phyloP scores from a whole-genome alignment of 2,113 vertebrate genomes.

The Dasyurus viverrinus region DNA sequence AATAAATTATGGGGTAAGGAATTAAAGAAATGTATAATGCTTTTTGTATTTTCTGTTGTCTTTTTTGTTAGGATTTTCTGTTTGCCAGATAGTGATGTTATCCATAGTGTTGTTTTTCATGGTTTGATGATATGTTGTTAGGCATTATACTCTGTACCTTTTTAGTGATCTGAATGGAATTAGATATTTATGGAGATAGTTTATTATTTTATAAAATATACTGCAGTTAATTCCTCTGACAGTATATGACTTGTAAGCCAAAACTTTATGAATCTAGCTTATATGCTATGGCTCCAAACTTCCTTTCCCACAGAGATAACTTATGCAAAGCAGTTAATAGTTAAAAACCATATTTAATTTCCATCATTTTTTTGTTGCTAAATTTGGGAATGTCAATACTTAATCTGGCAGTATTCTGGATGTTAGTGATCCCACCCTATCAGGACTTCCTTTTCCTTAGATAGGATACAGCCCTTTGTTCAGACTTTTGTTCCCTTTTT shows the following conservation, averaged over 20 bases:
- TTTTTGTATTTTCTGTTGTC: neutral
- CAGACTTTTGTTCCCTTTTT: neutral
- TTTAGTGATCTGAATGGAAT: neutral
- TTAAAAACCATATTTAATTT: neutral
- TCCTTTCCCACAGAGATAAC: neutral
- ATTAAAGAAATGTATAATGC: neutral
- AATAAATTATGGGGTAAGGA: neutral
- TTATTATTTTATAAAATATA: neutral
- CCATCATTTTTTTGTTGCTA: neutral
- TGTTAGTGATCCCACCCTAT: neutral
- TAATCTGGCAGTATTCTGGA: neutral
- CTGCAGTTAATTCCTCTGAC: neutral
- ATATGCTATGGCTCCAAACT: neutral
- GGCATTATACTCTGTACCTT: neutral
- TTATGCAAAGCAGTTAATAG: neutral
- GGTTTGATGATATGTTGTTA: neutral
- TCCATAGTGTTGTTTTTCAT: neutral
- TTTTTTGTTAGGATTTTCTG: neutral
- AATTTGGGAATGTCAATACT: neutral
- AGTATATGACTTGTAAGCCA: neutral
- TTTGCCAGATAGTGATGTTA: neutral
- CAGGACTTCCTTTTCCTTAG: neutral
- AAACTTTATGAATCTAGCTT: neutral
- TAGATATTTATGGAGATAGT: neutral
- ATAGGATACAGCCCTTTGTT: neutral